These are phyloP conservation scores for Acleris emargana DNA, from an alignment of 2,888 invertebrate species.

Conservation along the genomic window DNA sequence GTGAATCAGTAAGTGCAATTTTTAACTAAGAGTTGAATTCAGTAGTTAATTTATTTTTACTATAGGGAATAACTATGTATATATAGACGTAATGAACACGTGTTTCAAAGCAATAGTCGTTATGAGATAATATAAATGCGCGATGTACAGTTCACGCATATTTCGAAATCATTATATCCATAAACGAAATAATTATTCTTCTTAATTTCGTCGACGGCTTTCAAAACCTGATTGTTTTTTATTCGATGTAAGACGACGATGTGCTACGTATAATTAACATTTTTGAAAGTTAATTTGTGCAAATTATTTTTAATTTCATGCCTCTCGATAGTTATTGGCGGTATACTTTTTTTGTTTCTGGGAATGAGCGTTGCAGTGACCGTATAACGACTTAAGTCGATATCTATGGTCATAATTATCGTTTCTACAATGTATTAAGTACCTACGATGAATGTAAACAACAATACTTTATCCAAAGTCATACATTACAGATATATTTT, in stretches of 20 bases:
- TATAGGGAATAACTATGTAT: conserved; percentile 26
- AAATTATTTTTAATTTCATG: conserved; percentile 44
- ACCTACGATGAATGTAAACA: no score
- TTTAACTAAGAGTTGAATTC: conserved; percentile 32
- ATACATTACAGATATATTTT: no score
- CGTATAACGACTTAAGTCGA: background rate
- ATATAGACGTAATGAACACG: conserved; percentile 29
- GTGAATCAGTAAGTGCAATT: conserved; percentile 38
- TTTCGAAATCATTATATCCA: conserved; percentile 13
- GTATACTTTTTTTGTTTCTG: conserved; percentile 19
- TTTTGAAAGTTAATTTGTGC: conserved; percentile 36
- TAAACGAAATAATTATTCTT: conserved; percentile 18
- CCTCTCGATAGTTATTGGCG: conserved; percentile 39
- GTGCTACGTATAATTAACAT: conserved; percentile 27
- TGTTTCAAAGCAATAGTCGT: conserved; percentile 21
- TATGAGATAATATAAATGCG: conserved; percentile 18
- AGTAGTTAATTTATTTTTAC: conserved; percentile 32
- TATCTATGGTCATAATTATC: no score
- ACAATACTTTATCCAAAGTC: no score
- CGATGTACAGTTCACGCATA: conserved; percentile 10
- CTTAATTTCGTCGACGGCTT: background rate
- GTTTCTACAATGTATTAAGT: no score
- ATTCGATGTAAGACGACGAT: conserved; percentile 6
- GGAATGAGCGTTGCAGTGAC: background rate
- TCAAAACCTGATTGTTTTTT: conserved; percentile 18